Conservation (phyloP, 1,140 invertebrate species). For the Dufourea novaeangliae region DNA sequence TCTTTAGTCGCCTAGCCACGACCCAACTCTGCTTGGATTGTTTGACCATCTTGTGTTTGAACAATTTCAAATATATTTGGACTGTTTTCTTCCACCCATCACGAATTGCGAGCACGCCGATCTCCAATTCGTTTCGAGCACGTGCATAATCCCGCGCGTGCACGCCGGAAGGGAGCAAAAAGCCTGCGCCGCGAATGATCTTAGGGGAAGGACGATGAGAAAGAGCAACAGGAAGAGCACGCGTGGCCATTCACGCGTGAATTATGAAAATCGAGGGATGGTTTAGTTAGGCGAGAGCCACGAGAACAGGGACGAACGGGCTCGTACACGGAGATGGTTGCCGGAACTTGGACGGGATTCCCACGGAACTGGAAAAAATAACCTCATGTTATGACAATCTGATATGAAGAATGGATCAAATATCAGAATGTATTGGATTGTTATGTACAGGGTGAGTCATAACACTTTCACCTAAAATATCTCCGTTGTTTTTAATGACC, state of each 20-base stretch:
- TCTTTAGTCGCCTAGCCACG: no score
- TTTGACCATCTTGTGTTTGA: no score
- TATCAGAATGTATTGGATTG: not conserved
- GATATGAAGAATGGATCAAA: not conserved
- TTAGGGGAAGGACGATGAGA: not conserved
- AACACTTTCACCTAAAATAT: no score
- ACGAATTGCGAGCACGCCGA: slow-evolving; percentile 13
- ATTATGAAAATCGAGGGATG: slow-evolving; percentile 59
- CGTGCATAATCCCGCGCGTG: slow-evolving; percentile 6
- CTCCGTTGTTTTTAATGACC: not conserved
- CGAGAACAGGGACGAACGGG: not conserved
- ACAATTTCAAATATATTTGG: no score
- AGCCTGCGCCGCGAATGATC: not conserved
- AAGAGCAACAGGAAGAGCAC: slow-evolving; percentile 34
- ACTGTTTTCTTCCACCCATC: no score
- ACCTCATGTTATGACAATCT: not conserved
- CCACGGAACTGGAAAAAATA: not conserved
- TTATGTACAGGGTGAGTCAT: no score
- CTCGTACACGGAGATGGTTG: not conserved
- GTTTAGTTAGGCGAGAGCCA: not conserved
- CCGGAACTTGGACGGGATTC: not conserved
- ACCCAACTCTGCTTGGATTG: no score
- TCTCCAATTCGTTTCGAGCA: slow-evolving; percentile 43
- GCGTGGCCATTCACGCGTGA: slow-evolving; percentile 60
- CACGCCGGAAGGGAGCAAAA: slow-evolving; percentile 20